phyloP scores from a whole-genome alignment of 1,140 invertebrate genomes.

The Lysiphlebus fabarum region DNA sequence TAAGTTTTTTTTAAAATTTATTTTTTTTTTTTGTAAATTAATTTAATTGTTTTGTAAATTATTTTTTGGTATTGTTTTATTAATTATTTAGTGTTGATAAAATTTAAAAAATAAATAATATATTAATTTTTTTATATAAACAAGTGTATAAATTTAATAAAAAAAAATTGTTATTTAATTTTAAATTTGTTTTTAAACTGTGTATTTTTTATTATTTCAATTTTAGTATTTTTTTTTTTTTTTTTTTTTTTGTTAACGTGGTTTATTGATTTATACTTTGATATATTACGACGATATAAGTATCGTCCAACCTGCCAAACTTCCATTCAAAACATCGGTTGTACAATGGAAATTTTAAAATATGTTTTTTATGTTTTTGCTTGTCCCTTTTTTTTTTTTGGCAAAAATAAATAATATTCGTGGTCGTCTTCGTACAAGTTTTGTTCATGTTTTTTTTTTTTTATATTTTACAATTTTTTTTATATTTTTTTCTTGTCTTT shows the following conservation, averaged over 20 bases:
- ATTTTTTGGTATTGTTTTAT: too few relatives aligned
- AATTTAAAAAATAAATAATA: too few relatives aligned
- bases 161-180: too few relatives aligned
- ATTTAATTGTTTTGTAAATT: neutral
- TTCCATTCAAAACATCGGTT: neutral
- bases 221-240: too few relatives aligned
- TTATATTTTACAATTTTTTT: conserved; percentile 2
- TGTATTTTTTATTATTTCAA: too few relatives aligned
- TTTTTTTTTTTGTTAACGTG: too few relatives aligned
- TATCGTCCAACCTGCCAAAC: conserved; percentile 49
- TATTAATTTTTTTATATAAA: too few relatives aligned
- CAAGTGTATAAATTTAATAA: too few relatives aligned
- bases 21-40: neutral
- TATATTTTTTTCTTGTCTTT: conserved; percentile 1
- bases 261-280: conserved; percentile 50
- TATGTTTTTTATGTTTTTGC: conserved; percentile 54
- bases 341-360: conserved; percentile 38
- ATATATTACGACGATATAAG: conserved; percentile 47
- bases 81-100: too few relatives aligned
- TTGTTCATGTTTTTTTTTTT: neutral
- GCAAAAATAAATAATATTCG: conserved; percentile 7
- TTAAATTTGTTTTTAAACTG: too few relatives aligned
- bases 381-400: conserved; percentile 25
- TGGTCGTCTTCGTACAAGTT: conserved; percentile 10
- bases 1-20: neutral